Conservation (phyloP, 2,113 vertebrate genomes). For the Cichladusa arquata region DNA sequence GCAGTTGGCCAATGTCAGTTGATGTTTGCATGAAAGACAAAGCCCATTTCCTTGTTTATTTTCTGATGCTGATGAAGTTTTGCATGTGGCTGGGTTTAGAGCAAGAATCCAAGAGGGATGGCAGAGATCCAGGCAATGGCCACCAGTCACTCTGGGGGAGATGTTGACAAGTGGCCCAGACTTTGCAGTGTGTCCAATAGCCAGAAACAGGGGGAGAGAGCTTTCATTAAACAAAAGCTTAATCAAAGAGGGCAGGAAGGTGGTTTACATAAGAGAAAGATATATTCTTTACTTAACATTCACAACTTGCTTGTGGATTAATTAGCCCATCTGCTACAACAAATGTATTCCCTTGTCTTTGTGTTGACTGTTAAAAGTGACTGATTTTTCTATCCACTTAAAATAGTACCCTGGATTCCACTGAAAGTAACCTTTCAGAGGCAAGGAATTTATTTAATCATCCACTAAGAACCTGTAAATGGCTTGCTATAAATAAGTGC, state of each 20-base stretch:
- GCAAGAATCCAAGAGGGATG: conserved; percentile 28
- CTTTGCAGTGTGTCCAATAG: conserved; percentile 42
- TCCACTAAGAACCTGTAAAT: conserved; percentile 29
- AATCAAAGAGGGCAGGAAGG: conserved; percentile 59
- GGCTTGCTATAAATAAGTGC: conserved; percentile 18
- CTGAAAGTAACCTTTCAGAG: conserved; percentile 46
- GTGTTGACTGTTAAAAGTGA: conserved; percentile 64
- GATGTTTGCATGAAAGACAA: conserved; percentile 27
- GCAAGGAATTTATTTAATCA: conserved; percentile 43
- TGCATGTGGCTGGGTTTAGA: conserved; percentile 37
- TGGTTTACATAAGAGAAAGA: conserved; percentile 68
- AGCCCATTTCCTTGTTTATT: conserved; percentile 39
- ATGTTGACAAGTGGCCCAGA: conserved; percentile 55
- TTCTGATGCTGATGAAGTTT: conserved; percentile 45
- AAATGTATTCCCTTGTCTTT: conserved; percentile 68
- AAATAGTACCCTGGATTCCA: conserved; percentile 64
- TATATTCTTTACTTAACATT: conserved; percentile 80
- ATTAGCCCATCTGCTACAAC: conserved; percentile 86
- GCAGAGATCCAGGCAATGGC: conserved; percentile 15
- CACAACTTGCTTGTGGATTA: conserved; percentile 81
- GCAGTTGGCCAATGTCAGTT: not conserved
- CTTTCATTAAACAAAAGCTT: conserved; percentile 59
- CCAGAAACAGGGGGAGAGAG: not conserved
- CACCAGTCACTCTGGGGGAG: conserved; percentile 15
- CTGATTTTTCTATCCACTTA: conserved; percentile 53